phyloP scores from a whole-genome alignment of 2,797 vertebrate genomes.

The Mus caroli region DNA sequence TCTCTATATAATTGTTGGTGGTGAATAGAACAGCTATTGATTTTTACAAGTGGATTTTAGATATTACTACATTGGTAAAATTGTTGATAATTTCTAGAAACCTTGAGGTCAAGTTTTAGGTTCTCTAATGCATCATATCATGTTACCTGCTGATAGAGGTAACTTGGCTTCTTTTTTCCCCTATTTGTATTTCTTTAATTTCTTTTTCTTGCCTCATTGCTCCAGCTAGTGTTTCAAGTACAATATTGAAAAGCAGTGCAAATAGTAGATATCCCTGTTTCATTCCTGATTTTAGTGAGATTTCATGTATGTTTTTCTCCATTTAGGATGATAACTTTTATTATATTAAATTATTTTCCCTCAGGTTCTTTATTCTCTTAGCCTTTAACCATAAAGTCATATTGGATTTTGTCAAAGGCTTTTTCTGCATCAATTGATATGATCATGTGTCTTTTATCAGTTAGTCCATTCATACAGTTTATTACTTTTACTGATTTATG shows the following conservation, averaged over 20 bases:
- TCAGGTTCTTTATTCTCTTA: background rate
- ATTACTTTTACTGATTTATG: background rate
- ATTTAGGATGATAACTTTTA: background rate
- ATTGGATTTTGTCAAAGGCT: background rate
- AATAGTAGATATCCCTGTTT: background rate
- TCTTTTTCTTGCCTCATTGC: background rate
- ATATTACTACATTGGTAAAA: background rate
- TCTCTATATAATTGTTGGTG: background rate
- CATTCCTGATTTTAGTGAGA: background rate
- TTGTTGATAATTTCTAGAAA: background rate
- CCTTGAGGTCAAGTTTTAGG: background rate
- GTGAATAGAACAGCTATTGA: background rate
- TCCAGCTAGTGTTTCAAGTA: background rate
- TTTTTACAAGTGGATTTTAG: background rate
- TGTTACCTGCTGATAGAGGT: background rate
- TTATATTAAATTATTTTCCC: background rate
- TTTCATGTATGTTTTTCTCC: background rate
- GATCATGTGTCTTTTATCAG: background rate
- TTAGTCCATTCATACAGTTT: background rate
- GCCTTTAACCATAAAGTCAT: background rate
- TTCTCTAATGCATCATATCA: background rate
- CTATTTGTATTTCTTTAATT: background rate
- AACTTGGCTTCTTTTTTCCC: background rate
- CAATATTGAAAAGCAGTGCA: background rate
- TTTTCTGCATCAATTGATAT: background rate